phyloP scores from a whole-genome alignment of 2,888 invertebrate genomes.

The Osmoderma eremita region DNA sequence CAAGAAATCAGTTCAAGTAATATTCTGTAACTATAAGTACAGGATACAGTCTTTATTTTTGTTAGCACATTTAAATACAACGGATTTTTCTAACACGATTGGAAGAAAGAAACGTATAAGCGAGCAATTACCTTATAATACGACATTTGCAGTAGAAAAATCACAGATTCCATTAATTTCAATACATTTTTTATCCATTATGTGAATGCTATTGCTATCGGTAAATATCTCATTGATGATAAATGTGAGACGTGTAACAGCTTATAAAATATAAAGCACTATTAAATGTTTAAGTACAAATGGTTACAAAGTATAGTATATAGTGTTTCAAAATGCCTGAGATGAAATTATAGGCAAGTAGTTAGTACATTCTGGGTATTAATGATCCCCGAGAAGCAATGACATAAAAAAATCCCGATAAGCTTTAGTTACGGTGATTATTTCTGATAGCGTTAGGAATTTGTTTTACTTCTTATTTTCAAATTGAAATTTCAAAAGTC shows the following conservation, averaged over 20 bases:
- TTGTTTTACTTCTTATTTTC: too few relatives aligned
- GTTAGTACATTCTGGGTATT: too few relatives aligned
- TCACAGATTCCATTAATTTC: constrained; percentile 26
- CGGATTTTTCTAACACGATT: constrained; percentile 2
- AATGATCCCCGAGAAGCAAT: too few relatives aligned
- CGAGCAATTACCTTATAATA: constrained; percentile 10
- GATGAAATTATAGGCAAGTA: too few relatives aligned
- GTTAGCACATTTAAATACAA: constrained; percentile 22
- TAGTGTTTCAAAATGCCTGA: too few relatives aligned
- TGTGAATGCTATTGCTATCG: not conserved
- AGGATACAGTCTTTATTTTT: constrained; percentile 27
- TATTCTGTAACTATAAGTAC: constrained; percentile 19
- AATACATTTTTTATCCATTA: constrained; percentile 3
- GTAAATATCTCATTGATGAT: constrained; percentile 10
- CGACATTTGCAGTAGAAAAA: constrained; percentile 24
- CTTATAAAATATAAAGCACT: too few relatives aligned
- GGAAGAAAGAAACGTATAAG: not conserved
- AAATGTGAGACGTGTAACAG: not conserved
- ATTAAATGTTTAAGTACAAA: too few relatives aligned
- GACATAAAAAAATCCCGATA: too few relatives aligned
- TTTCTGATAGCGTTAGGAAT: too few relatives aligned
- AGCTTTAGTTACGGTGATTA: too few relatives aligned
- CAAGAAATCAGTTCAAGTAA: constrained; percentile 31
- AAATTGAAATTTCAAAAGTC: too few relatives aligned
- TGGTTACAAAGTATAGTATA: too few relatives aligned